Evolutionary conservation across 2,888 invertebrate genomes (phyloP).

Genomic region (Rugalucina vietnamica): DNA sequence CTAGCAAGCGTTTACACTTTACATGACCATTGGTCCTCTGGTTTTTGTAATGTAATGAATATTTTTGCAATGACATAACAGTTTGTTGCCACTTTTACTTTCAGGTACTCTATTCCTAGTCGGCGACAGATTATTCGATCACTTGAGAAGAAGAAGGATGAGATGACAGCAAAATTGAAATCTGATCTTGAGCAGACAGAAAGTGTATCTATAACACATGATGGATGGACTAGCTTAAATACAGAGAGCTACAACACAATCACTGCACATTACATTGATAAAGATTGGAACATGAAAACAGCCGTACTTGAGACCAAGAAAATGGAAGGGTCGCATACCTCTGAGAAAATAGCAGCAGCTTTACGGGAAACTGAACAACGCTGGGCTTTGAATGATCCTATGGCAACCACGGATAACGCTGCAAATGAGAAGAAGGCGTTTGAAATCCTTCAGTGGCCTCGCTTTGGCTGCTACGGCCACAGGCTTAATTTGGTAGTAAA

Average conservation of each 20-base stretch:
- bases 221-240: conserved; percentile 33
- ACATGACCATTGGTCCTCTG: too few species aligned
- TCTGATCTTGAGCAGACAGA: neutral
- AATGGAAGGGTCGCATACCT: conserved; percentile 31
- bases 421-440: conserved; percentile 50
- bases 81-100: neutral
- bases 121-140: neutral
- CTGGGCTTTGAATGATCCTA: conserved; percentile 17
- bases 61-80: too few species aligned
- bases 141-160: conserved; percentile 17
- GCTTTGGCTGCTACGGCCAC: conserved; percentile 45
- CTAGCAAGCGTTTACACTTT: too few species aligned
- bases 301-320: conserved; percentile 24
- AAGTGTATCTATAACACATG: conserved; percentile 31
- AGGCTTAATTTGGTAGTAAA: conserved; percentile 37
- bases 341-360: conserved; percentile 25
- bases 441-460: conserved; percentile 26
- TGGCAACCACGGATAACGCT: conserved; percentile 45
- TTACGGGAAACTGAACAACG: neutral
- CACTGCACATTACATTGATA: conserved; percentile 32
- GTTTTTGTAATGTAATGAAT: too few species aligned
- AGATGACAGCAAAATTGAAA: conserved; percentile 9
- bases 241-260: conserved; percentile 29
- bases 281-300: conserved; percentile 28
- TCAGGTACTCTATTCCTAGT: conserved; percentile 14